Base-by-base conservation (phyloP, 2,113 vertebrate species). In the Semicossyphus pulcher region DNA sequence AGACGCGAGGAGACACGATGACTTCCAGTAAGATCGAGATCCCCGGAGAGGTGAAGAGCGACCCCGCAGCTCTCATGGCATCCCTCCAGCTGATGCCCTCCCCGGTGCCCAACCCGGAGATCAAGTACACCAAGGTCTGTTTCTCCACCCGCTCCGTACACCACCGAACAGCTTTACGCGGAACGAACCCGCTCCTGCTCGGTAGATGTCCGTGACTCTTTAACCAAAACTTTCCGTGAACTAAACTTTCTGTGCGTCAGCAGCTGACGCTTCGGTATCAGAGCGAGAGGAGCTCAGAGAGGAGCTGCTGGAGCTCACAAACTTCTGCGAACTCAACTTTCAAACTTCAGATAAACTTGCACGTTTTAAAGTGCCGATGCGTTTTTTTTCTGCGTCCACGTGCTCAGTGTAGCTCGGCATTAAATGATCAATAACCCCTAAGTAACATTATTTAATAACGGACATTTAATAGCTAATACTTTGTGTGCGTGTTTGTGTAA, bases 41-140 rank as follows among this genome's bases (percentile, higher is more conserved):
- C 92, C 97, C 97, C 45, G 97, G 94, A 75, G 97, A 95, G 88
- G 92, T 96, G 94, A 97, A 97, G 95, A 94, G 94, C 82, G 97
- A 99, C 87, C 95, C 97, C 53, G 95, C 97, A 23, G 94, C 97
- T 61, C 95, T 99, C 88, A 97, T 98, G 96, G 97, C 97, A 88
- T 97, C 97, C 77, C 94, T 99, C 90, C 97, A 98, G 80, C 95
- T 99, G 79, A 93, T 98, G 94, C 97, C 97, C 79, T 95, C 95
- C 62, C 97, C 97, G 88, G 92, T 96, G 75, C 94, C 95, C 91
- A 95, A 97, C 94, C 94, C 98, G 76, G 97, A 99, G 91, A 97
- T 99, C 94, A 97, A 98, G 93, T 93, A 98, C 93, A 96, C 95
- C 64, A 96, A 99, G 97, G 97, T 99, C 93, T 89, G 96, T 93